These are phyloP conservation scores for Gallinago paraguaiae DNA, from an alignment of 2,113 vertebrate species.

Conservation along the genomic window DNA sequence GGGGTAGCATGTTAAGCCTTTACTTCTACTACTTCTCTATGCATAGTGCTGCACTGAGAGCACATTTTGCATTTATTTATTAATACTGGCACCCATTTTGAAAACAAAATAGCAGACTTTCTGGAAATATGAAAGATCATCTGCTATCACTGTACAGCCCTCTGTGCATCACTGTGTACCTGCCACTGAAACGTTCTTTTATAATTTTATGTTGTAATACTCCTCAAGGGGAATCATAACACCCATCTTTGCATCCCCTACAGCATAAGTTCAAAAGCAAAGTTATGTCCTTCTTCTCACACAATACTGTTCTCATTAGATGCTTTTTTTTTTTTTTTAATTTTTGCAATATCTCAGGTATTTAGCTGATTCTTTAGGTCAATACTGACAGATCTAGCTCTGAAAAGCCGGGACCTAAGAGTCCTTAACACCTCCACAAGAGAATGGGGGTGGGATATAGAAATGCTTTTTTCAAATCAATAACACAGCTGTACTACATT, in stretches of 20 bases:
- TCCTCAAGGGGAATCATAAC: background rate
- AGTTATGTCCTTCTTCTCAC: background rate
- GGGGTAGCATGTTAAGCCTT: fast-evolving
- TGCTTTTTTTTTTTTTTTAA: background rate
- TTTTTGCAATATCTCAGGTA: background rate
- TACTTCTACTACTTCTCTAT: background rate
- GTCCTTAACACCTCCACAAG: background rate
- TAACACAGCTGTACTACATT: background rate
- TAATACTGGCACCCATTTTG: background rate
- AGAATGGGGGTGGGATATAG: background rate
- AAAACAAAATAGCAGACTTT: background rate
- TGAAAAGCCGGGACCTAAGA: background rate
- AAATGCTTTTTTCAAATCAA: background rate
- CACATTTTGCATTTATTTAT: background rate
- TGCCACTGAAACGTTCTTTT: background rate
- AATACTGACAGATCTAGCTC: background rate
- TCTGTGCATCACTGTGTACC: background rate
- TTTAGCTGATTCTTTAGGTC: background rate
- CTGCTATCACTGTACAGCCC: background rate
- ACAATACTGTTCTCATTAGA: background rate
- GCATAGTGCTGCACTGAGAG: background rate
- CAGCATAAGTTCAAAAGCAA: background rate
- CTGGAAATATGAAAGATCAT: background rate
- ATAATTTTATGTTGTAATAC: background rate
- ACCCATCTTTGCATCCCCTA: background rate